Percentiles rank a stretch among this genome's conserved stretches.
Conservation (phyloP, 2,113 vertebrate species). For the Bujurquina vittata region DNA sequence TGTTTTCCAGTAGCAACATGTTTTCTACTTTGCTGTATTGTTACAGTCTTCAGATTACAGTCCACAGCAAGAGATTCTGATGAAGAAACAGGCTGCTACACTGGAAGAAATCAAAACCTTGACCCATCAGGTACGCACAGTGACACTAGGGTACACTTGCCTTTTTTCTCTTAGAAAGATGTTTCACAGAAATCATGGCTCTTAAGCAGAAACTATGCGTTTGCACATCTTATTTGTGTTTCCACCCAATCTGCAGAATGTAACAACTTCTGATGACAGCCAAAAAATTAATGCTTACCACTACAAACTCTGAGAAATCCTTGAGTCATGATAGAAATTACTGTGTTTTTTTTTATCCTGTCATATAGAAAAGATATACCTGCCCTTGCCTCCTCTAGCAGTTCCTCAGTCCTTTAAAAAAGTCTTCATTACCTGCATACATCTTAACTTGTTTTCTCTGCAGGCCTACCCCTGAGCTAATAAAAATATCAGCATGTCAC, state of each 20-base stretch:
- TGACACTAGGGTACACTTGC: not conserved
- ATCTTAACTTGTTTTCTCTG: not conserved
- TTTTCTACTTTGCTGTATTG: slow-evolving; percentile 35
- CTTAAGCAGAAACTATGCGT: not conserved
- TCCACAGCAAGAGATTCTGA: slow-evolving; percentile 83
- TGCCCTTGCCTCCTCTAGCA: not conserved
- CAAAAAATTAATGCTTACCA: not conserved
- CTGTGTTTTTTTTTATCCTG: not conserved
- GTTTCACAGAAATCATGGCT: not conserved
- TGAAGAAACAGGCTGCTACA: slow-evolving; percentile 87
- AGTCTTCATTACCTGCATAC: not conserved
- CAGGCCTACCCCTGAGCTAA: not conserved
- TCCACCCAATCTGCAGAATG: not conserved
- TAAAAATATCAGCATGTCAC: not conserved
- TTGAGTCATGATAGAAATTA: not conserved
- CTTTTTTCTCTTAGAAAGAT: not conserved
- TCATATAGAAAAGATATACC: not conserved
- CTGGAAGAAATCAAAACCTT: slow-evolving; percentile 86
- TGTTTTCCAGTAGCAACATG: slow-evolving; percentile 20
- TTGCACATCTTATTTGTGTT: not conserved
- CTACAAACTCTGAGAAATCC: not conserved
- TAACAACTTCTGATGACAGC: not conserved
- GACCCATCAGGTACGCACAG: slow-evolving; percentile 84
- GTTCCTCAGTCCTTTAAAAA: not conserved
- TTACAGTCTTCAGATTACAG: slow-evolving; percentile 82